Base-by-base conservation (phyloP, 2,797 vertebrate genomes). In the Podargus strigoides region DNA sequence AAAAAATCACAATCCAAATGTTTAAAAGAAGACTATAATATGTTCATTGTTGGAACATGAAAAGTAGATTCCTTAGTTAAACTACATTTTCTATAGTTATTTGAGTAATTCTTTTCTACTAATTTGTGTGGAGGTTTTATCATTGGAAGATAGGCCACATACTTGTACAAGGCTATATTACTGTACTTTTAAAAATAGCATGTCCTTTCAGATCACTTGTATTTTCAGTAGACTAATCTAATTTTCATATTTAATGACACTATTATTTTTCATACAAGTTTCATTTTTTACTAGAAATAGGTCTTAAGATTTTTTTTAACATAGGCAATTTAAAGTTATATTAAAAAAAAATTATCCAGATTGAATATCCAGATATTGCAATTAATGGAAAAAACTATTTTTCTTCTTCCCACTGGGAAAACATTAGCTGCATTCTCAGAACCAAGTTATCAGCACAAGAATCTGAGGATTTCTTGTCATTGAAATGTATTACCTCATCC, bases 361-460 rank as follows among this genome's bases (percentile, higher is more conserved):
- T 66, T 85, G 28, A 76, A 73, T 75, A 92, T 67, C 50, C 41
- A 87, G 73, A 96, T 83, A 89, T 36, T 91, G 42, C 19, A 66
- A 77, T 83, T 73, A 77, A 86, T 42, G 37, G 55, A 49, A 90
- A 84, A 78, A 72, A 32, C 0, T 30, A 12, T 70, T 84, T 70
- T 27, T 30, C 32, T 92, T 60, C 30, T 44, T 93, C 15, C 42
- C 21, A 63, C 18, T 63, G 41, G 56, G 37, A 64, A 85, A 87
- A 53, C 0, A 3, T 72, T 52, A 87, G 39, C 55, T 77, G 41
- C n/a, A 49, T 84, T 89, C 68, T 91, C 53, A 69, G 58, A 88
- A 90, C 14, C 13, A 76, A 94, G 46, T 68, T 91, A 93, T 81
- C 77, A 89, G 77, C 49, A 87, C 19, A 95, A 84, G 59, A 95